phyloP scores from a whole-genome alignment of 2,888 invertebrate species.

The Nomada ruficornis region DNA sequence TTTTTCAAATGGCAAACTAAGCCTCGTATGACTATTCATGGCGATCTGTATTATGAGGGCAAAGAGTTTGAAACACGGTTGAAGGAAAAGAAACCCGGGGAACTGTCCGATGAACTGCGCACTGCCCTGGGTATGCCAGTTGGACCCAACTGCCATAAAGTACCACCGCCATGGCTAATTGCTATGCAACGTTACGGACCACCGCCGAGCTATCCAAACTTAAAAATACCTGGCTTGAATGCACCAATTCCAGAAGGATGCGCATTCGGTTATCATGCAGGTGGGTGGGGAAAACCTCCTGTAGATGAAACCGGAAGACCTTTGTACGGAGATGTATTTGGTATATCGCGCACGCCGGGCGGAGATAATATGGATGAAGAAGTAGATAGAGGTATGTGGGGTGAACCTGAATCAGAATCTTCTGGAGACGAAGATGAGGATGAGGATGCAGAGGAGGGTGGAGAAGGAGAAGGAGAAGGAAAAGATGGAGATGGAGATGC shows the following conservation, averaged over 20 bases:
- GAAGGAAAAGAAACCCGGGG: conserved; percentile 99
- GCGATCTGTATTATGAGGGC: conserved; percentile 99
- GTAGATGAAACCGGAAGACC: conserved; percentile 99
- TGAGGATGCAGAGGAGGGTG: conserved; percentile 87
- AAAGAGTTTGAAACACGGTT: conserved; percentile 99
- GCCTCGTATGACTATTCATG: conserved; percentile 99
- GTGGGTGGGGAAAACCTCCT: conserved; percentile 99
- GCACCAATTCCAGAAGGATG: conserved; percentile 99
- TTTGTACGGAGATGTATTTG: conserved; percentile 99
- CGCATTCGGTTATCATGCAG: conserved; percentile 99
- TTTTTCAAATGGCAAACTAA: conserved; percentile 99
- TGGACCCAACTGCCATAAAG: conserved; percentile 95
- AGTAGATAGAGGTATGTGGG: conserved; percentile 98
- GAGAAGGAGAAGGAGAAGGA: conserved; percentile 81
- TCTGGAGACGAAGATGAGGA: conserved; percentile 88
- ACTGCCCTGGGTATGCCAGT: conserved; percentile 99
- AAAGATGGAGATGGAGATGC: conserved; percentile 88
- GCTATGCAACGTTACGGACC: conserved; percentile 99
- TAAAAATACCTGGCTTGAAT: conserved; percentile 98
- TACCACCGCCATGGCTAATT: conserved; percentile 98
- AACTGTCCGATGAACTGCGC: conserved; percentile 96
- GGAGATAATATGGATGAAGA: conserved; percentile 92
- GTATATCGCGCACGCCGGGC: conserved; percentile 89
- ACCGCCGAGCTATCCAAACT: conserved; percentile 99
- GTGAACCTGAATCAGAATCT: conserved; percentile 90